Base-by-base conservation (phyloP, 2,888 invertebrate genomes). In the Chelonus formosanus region DNA sequence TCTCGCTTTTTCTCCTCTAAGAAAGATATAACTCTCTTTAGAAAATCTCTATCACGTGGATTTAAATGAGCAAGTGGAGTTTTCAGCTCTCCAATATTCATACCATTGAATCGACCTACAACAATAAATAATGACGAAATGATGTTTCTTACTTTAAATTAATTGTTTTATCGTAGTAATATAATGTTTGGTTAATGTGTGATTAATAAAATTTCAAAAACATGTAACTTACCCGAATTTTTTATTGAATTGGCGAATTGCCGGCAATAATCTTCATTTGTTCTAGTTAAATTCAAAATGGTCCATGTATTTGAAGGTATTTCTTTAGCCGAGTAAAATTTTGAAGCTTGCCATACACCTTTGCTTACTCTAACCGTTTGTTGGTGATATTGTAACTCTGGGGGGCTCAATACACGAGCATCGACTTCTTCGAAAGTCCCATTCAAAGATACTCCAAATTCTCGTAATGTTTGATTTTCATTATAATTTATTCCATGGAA, bases 381-480 rank as follows among this genome's bases (percentile, higher is more conserved):
- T 0, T 86, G 85, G n/a, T 85, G 85, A 76, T 95, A 93, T 61
- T 89, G 86, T 56, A 98, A 83, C 55, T 78, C 81, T 0, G 98
- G 98, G 0, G 98, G 87, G 1, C 86, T 79, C 45, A 99, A 85
- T 3, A 97, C 87, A 68, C 96, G 90, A 0, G 95, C 97, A 0
- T 87, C 84, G 0, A 97, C 90, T 71, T 88, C 87, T 69, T 92
- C 89, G 86, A 98, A 96, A 48, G 89, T 84, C 35, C 88, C 86
- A 3, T 88, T 87, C 43, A 98, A 91, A 4, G 89, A 88, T 66
- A 98, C 86, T 1, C 94, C 95, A 84, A 98, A 98, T 72, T 92
- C 90, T 76, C 88, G 88, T 63, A 96, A 89, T 71, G 88, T 87
- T 0, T 88, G 83, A 78, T 86, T 81, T 0, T 71, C 3, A 67